Conservation (phyloP, 2,797 vertebrate species). For the Chelidonichthys spinosus region DNA sequence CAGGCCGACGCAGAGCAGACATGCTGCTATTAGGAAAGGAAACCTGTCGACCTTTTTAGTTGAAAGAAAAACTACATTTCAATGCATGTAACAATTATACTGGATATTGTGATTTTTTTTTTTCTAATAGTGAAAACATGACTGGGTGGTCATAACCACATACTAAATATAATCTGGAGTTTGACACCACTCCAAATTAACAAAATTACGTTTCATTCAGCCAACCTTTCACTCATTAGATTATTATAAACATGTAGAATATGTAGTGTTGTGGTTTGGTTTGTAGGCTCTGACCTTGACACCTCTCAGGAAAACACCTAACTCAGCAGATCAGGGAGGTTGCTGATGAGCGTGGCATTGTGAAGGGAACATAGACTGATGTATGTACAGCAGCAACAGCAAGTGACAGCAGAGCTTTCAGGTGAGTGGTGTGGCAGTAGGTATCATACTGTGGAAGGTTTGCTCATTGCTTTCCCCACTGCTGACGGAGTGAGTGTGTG, state of each 20-base stretch:
- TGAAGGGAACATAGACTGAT: neutral
- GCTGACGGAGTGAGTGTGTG: too few species aligned
- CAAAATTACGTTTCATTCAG: too few species aligned
- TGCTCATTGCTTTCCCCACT: neutral
- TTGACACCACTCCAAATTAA: neutral
- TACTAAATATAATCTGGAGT: neutral
- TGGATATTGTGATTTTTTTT: too few species aligned
- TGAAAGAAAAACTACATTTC: neutral
- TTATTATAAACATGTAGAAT: neutral
- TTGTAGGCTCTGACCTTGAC: neutral
- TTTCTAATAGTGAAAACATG: too few species aligned
- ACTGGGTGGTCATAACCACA: too few species aligned
- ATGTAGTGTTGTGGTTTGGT: neutral
- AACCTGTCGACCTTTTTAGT: neutral
- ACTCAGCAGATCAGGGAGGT: neutral
- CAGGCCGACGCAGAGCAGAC: neutral
- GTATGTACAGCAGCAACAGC: too few species aligned
- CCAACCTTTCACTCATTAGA: too few species aligned
- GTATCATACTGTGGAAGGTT: neutral
- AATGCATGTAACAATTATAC: neutral
- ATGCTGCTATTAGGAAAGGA: neutral
- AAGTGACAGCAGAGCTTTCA: neutral
- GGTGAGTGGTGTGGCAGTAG: too few species aligned
- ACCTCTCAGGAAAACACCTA: neutral
- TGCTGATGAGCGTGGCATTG: neutral